Base-by-base conservation (phyloP, 2,888 invertebrate species). In the Acanthococcus lagerstroemiae region DNA sequence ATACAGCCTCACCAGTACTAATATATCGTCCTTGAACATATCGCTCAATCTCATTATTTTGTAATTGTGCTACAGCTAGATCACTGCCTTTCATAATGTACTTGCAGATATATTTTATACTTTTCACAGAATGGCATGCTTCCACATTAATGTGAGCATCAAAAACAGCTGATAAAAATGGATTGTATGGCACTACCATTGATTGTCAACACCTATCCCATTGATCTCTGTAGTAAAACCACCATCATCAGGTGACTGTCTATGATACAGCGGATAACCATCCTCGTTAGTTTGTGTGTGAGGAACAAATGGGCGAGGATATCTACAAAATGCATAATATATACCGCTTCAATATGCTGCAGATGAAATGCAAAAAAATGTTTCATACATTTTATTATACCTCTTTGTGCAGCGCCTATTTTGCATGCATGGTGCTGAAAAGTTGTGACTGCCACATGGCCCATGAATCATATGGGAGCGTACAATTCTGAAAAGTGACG, bases 91-190 rank as follows among this genome's bases (percentile, higher is more conserved):
- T 71, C 24, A 67, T 67, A 12, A 75, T 68, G 66, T 74, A 74
- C 55, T 75, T 75, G 69, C 74, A 75, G 68, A 76, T 72, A 67
- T 75, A 76, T 72, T 76, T 76, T 19, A 76, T 75, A 6, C 72
- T 69, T 65, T 76, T 74, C 0, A 78, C 75, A 0, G 76, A 77
- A 70, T 72, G 73, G 68, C 77, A 78, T 63, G 58, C 73, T 66
- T 76, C 76, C 12, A 77, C 74, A 69, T 77, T 77, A n/a, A 73
- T 72, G 65, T 75, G 74, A 4, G 73, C 71, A 27, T 75, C 70
- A 48, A 69, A 71, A 15, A 56, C 70, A 22, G 72, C 68, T 19
- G 70, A 71, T 6, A 69, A 60, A 17, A 69, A 21, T 37, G 69
- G 71, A 30, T 52, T 66, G 66, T 68, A 70, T 22, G 71, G 70